Conservation (phyloP, 2,797 vertebrate genomes). For the Denticeps clupeoides region DNA sequence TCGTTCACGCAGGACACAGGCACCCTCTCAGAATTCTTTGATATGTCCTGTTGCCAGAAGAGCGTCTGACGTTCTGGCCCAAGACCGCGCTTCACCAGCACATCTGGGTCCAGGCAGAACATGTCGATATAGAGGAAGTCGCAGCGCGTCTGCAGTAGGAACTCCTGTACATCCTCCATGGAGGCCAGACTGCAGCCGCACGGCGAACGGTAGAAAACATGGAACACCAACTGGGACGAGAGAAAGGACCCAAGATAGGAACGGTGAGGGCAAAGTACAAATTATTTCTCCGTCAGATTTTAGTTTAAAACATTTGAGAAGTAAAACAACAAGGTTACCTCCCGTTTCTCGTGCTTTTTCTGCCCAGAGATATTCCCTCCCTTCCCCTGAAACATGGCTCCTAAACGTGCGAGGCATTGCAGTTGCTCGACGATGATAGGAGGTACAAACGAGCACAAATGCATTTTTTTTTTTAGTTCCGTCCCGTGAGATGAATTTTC, state of each 20-base stretch:
- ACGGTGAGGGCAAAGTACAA: too few species aligned
- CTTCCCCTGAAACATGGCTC: too few species aligned
- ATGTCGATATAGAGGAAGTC: constrained; percentile 76
- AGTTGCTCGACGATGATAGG: too few species aligned
- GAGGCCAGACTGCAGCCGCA: constrained; percentile 67
- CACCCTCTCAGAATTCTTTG: constrained; percentile 64
- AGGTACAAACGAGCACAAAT: too few species aligned
- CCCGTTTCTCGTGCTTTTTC: too few species aligned
- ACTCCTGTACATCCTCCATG: constrained; percentile 72
- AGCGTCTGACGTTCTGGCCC: constrained; percentile 55
- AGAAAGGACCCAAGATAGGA: background rate
- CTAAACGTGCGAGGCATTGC: too few species aligned
- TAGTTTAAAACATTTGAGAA: too few species aligned
- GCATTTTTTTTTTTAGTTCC: too few species aligned
- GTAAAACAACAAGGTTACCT: too few species aligned
- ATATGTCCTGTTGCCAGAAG: constrained; percentile 70
- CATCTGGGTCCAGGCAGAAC: constrained; percentile 77
- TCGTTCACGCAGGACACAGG: constrained; percentile 74
- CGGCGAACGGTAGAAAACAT: constrained; percentile 70
- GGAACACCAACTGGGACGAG: constrained; percentile 53
- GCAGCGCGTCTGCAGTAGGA: constrained; percentile 66
- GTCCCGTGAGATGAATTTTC: too few species aligned
- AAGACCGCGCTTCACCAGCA: constrained; percentile 69
- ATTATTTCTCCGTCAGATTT: too few species aligned
- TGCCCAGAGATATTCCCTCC: too few species aligned